Evolutionary conservation across 2,888 invertebrate genomes (phyloP).

Genomic region (Ophraella communa): DNA sequence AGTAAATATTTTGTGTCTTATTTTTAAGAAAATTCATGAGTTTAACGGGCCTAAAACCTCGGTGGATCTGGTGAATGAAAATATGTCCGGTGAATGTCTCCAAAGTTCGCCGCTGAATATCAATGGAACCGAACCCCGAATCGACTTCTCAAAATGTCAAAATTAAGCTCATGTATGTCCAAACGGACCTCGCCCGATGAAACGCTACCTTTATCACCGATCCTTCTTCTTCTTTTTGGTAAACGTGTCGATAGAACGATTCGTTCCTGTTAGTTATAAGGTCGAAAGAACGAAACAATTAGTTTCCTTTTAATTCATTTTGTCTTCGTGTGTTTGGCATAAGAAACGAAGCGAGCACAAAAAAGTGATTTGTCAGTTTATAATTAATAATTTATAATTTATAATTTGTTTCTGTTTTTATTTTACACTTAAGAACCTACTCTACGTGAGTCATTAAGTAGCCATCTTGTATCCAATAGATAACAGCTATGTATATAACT

Average conservation of each 20-base stretch:
- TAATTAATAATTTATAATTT: too few relatives aligned
- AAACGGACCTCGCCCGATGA: conserved; percentile 8
- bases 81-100: conserved; percentile 49
- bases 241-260: conserved; percentile 19
- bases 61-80: conserved; percentile 52
- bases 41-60: not conserved
- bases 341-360: too few relatives aligned
- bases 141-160: conserved; percentile 27
- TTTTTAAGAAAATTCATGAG: too few relatives aligned
- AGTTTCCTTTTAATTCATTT: conserved; percentile 12
- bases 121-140: conserved; percentile 47
- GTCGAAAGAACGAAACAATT: conserved; percentile 20
- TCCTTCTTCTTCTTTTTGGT: conserved; percentile 2
- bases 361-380: too few relatives aligned
- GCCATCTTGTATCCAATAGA: too few relatives aligned
- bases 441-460: too few relatives aligned
- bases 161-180: conserved; percentile 18
- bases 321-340: too few relatives aligned
- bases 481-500: too few relatives aligned
- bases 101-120: conserved; percentile 47
- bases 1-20: too few relatives aligned
- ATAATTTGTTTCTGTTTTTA: too few relatives aligned
- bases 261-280: conserved; percentile 14
- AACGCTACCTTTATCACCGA: not conserved
- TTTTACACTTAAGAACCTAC: too few relatives aligned